Percentiles rank a stretch among this genome's conserved stretches.
phyloP scores from a whole-genome alignment of 2,797 vertebrate genomes.

The Balearica regulorum region DNA sequence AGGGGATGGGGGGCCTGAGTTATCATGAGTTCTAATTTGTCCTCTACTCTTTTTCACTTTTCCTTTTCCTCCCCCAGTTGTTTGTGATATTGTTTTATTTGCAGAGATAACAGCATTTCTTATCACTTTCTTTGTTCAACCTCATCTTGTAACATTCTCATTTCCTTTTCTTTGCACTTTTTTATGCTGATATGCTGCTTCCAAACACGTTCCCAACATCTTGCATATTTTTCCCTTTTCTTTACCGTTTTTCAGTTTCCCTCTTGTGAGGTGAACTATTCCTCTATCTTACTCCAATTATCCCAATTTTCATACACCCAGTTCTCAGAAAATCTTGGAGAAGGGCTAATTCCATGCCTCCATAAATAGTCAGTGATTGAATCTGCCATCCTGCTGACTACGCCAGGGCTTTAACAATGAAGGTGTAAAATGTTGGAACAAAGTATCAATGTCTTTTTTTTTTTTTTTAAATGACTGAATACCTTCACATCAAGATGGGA shows the following conservation, averaged over 20 bases:
- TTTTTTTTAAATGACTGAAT: background rate
- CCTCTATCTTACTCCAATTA: background rate
- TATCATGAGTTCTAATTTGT: background rate
- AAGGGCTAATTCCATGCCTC: background rate
- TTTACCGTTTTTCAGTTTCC: background rate
- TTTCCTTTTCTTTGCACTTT: background rate
- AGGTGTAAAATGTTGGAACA: background rate
- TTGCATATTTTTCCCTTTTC: background rate
- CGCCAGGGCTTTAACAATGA: background rate
- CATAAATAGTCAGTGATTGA: background rate
- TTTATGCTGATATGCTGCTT: background rate
- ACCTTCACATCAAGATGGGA: background rate
- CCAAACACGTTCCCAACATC: background rate
- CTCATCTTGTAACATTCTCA: background rate
- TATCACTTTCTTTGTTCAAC: background rate
- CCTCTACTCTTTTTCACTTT: background rate
- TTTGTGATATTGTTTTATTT: background rate
- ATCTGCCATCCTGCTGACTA: background rate
- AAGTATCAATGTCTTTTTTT: background rate
- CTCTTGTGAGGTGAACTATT: background rate
- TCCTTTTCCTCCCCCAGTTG: background rate
- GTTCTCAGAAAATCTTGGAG: background rate
- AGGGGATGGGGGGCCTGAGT: rapidly evolving
- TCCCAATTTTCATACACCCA: background rate
- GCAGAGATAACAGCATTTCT: background rate